These are phyloP conservation scores for Catocala nupta DNA, from an alignment of 2,888 invertebrate species.

Conservation along the genomic window DNA sequence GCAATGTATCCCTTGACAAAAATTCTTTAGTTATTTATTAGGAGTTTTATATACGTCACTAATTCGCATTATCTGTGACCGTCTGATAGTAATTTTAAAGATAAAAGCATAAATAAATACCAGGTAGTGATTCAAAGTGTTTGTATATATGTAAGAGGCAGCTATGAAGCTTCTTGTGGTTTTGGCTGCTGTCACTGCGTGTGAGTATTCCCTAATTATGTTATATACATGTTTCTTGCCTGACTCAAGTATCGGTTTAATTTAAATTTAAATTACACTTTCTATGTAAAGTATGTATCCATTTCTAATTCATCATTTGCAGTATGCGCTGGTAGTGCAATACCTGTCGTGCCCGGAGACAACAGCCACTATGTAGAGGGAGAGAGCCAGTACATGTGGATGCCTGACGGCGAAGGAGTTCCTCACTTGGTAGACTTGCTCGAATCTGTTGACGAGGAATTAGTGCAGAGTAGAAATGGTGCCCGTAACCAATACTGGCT, in stretches of 20 bases:
- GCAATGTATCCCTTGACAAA: no score
- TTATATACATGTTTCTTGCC: no score
- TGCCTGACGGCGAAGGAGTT: slow-evolving; percentile 74
- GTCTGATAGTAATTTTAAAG: no score
- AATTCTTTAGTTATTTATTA: no score
- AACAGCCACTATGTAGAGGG: slow-evolving; percentile 81
- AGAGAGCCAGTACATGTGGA: slow-evolving; percentile 78
- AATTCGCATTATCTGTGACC: no score
- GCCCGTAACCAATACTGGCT: slow-evolving; percentile 75
- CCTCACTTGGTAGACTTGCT: slow-evolving; percentile 73
- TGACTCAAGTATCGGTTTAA: no score
- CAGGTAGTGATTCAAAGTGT: no score
- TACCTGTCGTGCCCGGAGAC: slow-evolving; percentile 70
- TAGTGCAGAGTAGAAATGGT: slow-evolving; percentile 62
- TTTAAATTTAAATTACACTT: no score
- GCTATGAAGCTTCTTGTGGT: slow-evolving; percentile 55
- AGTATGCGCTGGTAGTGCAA: slow-evolving; percentile 66
- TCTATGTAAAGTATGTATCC: no score
- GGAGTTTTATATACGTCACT: no score
- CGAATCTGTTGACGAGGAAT: slow-evolving; percentile 54
- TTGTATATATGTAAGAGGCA: background rate
- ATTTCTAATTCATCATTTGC: slow-evolving; percentile 1
- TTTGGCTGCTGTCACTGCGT: slow-evolving; percentile 49
- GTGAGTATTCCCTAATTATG: slow-evolving; percentile 45
- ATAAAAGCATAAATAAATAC: no score